These are phyloP conservation scores for Pipra filicauda DNA, from an alignment of 2,113 vertebrate genomes.

Conservation along the genomic window DNA sequence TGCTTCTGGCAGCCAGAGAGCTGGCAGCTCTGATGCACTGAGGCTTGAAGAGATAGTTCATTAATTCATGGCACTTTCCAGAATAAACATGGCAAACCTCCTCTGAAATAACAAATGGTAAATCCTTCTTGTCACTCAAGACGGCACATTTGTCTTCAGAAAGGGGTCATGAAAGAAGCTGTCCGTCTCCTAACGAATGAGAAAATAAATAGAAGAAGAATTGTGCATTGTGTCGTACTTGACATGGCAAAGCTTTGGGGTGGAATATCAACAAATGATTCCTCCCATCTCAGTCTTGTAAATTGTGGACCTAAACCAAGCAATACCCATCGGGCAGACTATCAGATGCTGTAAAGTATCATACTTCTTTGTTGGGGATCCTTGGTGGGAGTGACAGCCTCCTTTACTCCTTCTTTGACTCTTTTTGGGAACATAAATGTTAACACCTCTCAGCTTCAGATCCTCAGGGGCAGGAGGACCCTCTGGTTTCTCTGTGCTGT, in stretches of 20 bases:
- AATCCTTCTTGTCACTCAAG: constrained; percentile 58
- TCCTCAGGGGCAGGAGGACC: not conserved
- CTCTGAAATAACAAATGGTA: constrained; percentile 58
- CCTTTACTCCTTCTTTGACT: not conserved
- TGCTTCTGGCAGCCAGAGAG: constrained; percentile 50
- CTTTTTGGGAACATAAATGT: not conserved
- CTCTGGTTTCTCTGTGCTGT: not conserved
- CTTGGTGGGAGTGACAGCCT: not conserved
- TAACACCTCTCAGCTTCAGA: not conserved
- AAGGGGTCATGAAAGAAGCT: constrained; percentile 7
- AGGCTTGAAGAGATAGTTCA: constrained; percentile 62
- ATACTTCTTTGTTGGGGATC: not conserved
- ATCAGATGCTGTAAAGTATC: not conserved
- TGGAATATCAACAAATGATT: constrained; percentile 2
- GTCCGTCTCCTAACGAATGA: constrained; percentile 24
- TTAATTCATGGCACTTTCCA: constrained; percentile 64
- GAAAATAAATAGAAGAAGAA: constrained; percentile 52
- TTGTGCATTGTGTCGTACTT: not conserved
- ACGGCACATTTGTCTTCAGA: constrained; percentile 37
- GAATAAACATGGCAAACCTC: constrained; percentile 61
- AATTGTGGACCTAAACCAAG: not conserved
- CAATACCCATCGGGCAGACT: not conserved
- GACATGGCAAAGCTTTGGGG: not conserved
- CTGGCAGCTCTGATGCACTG: constrained; percentile 35
- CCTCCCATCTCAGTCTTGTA: not conserved